Conservation (phyloP, 2,797 vertebrate species). For the Holocentrus rufus region DNA sequence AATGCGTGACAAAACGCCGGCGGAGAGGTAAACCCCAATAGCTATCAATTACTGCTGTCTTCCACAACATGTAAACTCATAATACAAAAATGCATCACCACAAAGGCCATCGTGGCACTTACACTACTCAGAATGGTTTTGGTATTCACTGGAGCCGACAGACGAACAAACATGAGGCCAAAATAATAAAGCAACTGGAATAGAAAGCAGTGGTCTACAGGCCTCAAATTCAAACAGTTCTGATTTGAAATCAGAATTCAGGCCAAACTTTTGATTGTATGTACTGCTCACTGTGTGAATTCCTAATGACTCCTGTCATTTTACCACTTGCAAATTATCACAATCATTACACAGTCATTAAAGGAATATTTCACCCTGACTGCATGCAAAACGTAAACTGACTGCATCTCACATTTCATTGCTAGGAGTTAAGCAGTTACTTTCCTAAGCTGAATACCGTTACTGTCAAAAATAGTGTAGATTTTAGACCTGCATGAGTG, state of each 20-base stretch:
- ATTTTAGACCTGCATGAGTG: slow-evolving; percentile 26
- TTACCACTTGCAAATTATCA: slow-evolving; percentile 25
- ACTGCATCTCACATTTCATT: slow-evolving; percentile 50
- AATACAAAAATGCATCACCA: slow-evolving; percentile 17
- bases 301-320: slow-evolving; percentile 20
- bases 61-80: slow-evolving; percentile 46
- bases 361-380: slow-evolving; percentile 51
- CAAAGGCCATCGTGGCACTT: background rate
- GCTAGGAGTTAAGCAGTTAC: slow-evolving; percentile 22
- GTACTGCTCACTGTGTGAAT: slow-evolving; percentile 9
- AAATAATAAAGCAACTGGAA: too few species aligned
- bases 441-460: slow-evolving; percentile 27
- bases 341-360: slow-evolving; percentile 31
- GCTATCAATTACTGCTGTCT: slow-evolving; percentile 56
- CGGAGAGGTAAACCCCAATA: slow-evolving; percentile 52
- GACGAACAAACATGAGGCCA: too few species aligned
- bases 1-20: slow-evolving; percentile 55
- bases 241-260: too few species aligned
- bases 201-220: too few species aligned
- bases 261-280: slow-evolving; percentile 4
- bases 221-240: too few species aligned
- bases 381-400: slow-evolving; percentile 58
- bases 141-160: too few species aligned
- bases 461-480: slow-evolving; percentile 38
- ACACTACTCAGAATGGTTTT: slow-evolving; percentile 1